These are phyloP conservation scores for Trichosurus vulpecula DNA, from an alignment of 2,797 vertebrate species.

Conservation along the genomic window DNA sequence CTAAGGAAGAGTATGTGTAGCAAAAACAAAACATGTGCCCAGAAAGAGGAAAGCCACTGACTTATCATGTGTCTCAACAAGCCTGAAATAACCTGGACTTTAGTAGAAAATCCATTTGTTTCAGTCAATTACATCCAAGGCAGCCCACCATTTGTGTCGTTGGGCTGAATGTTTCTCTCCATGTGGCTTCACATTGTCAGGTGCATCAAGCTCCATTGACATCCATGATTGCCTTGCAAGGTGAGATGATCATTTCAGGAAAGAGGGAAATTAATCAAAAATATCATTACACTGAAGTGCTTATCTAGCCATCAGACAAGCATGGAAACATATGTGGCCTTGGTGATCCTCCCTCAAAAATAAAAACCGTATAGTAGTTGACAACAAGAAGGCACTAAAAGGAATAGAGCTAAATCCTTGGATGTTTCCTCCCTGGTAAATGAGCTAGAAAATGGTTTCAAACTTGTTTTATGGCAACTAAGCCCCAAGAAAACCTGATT, in stretches of 20 bases:
- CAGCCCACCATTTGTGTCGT: not conserved
- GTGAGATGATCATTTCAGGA: not conserved
- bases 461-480: conserved; percentile 12
- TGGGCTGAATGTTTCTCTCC: not conserved
- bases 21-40: not conserved
- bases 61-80: not conserved
- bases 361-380: not conserved
- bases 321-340: not conserved
- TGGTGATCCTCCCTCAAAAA: not conserved
- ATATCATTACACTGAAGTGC: not conserved
- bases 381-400: not conserved
- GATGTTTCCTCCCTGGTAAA: conserved; percentile 37
- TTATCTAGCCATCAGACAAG: not conserved
- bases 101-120: not conserved
- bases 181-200: not conserved
- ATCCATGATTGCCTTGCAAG: not conserved
- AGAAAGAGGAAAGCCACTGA: not conserved
- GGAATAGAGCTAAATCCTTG: not conserved
- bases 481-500: not conserved
- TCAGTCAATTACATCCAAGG: not conserved
- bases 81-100: not conserved
- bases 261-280: not conserved
- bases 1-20: not conserved
- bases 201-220: not conserved
- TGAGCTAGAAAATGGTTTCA: conserved; percentile 18